A percentile compares a stretch with the other conserved stretches of the same genome.
These are phyloP conservation scores for Plebejus argus DNA, from an alignment of 2,888 invertebrate genomes.

Conservation along the genomic window DNA sequence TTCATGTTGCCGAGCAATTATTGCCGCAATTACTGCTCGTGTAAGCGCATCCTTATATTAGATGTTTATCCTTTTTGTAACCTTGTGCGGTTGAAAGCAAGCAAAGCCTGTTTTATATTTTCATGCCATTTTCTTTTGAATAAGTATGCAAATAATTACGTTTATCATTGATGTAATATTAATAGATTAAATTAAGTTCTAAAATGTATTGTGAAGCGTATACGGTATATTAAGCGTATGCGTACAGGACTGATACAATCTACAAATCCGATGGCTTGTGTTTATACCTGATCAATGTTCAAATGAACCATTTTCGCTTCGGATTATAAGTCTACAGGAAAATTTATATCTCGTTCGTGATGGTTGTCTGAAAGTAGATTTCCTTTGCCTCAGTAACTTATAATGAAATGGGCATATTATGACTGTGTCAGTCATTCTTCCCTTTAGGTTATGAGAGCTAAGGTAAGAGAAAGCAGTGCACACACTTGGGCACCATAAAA, in stretches of 20 bases:
- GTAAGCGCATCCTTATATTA: too few relatives aligned
- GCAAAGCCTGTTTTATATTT: too few relatives aligned
- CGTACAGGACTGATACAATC: conserved; percentile 9
- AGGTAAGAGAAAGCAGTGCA: too few relatives aligned
- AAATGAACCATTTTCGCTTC: conserved; percentile 73
- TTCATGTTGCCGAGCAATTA: too few relatives aligned
- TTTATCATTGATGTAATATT: conserved; percentile 47
- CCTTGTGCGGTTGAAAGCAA: too few relatives aligned
- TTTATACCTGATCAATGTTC: conserved; percentile 73
- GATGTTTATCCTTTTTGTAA: too few relatives aligned
- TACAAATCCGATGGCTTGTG: conserved; percentile 60
- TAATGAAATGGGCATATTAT: not conserved
- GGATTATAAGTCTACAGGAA: conserved; percentile 55
- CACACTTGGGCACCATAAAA: too few relatives aligned
- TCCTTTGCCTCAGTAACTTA: conserved; percentile 5
- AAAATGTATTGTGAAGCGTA: conserved; percentile 46
- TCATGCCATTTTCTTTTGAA: too few relatives aligned
- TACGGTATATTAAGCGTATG: conserved; percentile 49
- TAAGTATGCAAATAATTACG: conserved; percentile 33
- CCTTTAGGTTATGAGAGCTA: too few relatives aligned
- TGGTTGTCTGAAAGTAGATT: conserved; percentile 76
- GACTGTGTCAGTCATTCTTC: too few relatives aligned
- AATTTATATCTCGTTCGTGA: conserved; percentile 65
- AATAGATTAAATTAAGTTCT: not conserved
- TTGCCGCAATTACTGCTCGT: too few relatives aligned